Evolutionary conservation across 1,140 invertebrate species (phyloP).

Genomic region (Solenopsis fugax): DNA sequence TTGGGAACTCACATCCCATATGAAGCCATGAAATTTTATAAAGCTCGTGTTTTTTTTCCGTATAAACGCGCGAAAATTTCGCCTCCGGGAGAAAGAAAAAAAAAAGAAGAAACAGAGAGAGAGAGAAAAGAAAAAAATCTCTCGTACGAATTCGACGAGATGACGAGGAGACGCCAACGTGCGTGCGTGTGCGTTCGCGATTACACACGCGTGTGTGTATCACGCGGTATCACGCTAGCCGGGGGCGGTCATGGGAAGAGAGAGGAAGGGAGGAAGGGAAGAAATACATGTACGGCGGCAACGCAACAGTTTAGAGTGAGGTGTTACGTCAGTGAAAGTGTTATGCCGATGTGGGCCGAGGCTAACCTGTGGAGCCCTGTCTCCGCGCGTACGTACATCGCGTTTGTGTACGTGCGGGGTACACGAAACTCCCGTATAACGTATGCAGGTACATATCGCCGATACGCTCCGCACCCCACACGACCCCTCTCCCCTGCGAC

Average conservation of each 20-base stretch:
- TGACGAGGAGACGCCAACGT: conserved; percentile 14
- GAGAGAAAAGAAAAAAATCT: conserved; percentile 11
- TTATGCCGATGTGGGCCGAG: conserved; percentile 87
- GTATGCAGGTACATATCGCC: conserved; percentile 50
- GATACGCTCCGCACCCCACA: conserved; percentile 19
- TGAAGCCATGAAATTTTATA: conserved; percentile 35
- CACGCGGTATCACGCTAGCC: conserved; percentile 40
- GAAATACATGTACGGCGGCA: conserved; percentile 76
- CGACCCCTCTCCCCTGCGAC: not conserved
- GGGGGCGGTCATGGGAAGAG: conserved; percentile 26
- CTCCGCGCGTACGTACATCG: conserved; percentile 63
- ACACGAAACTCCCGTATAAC: conserved; percentile 24
- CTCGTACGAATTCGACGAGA: conserved; percentile 31
- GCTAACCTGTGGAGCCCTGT: conserved; percentile 85
- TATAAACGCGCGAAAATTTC: not conserved
- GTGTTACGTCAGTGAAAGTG: conserved; percentile 87
- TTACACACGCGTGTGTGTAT: conserved; percentile 6
- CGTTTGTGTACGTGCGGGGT: not conserved
- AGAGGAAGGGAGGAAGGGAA: conserved; percentile 33
- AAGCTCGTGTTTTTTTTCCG: not conserved
- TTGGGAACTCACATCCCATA: not conserved
- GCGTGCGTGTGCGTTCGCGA: conserved; percentile 22
- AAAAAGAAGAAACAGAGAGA: not conserved
- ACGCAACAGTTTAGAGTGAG: conserved; percentile 86
- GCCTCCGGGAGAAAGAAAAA: not conserved